A percentile compares a stretch with the other conserved stretches of the same genome.
Evolutionary conservation across 92 coral and sea anemone species (phyloP).

Genomic region (Phenganax stokvisi): DNA sequence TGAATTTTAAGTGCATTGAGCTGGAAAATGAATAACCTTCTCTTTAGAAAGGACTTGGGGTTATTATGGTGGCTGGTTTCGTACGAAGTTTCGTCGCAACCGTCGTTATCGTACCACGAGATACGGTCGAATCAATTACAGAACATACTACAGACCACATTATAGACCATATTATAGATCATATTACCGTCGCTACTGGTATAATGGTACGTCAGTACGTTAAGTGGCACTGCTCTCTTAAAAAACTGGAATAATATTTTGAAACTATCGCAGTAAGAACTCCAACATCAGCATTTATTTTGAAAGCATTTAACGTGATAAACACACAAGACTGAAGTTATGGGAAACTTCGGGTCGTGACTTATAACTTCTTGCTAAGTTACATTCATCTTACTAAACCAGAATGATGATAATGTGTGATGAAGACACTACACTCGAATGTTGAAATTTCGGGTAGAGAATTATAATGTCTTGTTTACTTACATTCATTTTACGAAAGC

Average conservation of each 20-base stretch:
- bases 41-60: slow-evolving; percentile 19
- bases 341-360: too few species aligned
- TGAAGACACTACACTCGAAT: too few species aligned
- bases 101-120: slow-evolving; percentile 9
- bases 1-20: too few species aligned
- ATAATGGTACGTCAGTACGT: not conserved
- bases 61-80: slow-evolving; percentile 3
- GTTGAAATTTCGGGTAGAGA: too few species aligned
- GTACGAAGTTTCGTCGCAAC: not conserved
- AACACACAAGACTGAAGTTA: too few species aligned
- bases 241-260: not conserved
- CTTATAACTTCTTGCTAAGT: too few species aligned
- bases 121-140: not conserved
- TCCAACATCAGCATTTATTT: too few species aligned
- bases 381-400: too few species aligned
- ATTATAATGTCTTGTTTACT: not conserved
- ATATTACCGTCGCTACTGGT: not conserved
- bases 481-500: not conserved
- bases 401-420: too few species aligned
- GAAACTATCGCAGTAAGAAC: not conserved
- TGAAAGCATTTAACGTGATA: too few species aligned
- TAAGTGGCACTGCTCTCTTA: too few species aligned
- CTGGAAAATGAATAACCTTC: not conserved
- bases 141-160: not conserved
- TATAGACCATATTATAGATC: slow-evolving; percentile 20